Base-by-base conservation (phyloP, 2,797 vertebrate species). In the Selene dorsalis region DNA sequence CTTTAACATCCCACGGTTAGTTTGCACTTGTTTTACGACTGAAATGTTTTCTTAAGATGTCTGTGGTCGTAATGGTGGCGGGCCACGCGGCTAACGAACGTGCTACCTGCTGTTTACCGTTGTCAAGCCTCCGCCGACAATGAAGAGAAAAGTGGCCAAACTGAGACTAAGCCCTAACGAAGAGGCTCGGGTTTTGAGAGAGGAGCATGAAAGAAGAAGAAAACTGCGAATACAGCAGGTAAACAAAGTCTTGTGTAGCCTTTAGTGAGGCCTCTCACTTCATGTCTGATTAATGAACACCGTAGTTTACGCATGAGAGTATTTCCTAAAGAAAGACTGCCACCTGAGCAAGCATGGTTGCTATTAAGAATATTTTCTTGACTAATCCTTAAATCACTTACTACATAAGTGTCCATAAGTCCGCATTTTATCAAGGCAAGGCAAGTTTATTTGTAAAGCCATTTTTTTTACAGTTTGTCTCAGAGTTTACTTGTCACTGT, bases 221-320 rank as follows among this genome's bases (percentile, higher is more conserved):
- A 98, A 96, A 84, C 90, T 98, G 35, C 94, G 98, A 59, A 90
- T 99, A 39, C 95, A 97, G 53, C 98, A 99, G 95, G 98, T 99
- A 69, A 82, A 13, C 98, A 62, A 77, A 16, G 17, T 6, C 4
- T 3, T 11, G 0, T 38, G 4, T 45, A 24, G n/a, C 18, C 0
- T 9, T 30, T 57, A 20, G n/a, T 22, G 4, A 2, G 20, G 24
- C 57, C 4, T 38, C 4, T 41, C 20, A 12, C 16, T 69, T 47
- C n/a, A 13, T 43, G 57, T 74, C 7, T 45, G 18, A n/a, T 24
- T 1, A 59, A 9, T 56, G 3, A n/a, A 13, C 43, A 22, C 11
- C 50, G 0, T 52, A 22, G 48, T 52, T 24, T 13, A 52, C 11
- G 4, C 12, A 10, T 4, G 12, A 53, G n/a, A 8, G 48, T 11